phyloP scores from a whole-genome alignment of 2,888 invertebrate species.

The Schrankia costaestrigalis region DNA sequence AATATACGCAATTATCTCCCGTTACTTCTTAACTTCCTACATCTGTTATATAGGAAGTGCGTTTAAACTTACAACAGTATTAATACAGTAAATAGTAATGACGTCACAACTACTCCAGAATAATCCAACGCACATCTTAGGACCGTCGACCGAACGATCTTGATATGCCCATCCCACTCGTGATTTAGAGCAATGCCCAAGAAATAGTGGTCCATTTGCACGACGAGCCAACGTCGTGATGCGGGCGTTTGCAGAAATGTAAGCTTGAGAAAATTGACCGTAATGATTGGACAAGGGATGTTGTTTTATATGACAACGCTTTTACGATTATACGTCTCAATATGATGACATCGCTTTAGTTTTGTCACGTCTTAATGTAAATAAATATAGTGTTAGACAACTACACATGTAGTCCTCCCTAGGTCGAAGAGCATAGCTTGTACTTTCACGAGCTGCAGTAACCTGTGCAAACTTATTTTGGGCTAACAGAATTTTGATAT shows the following conservation, averaged over 20 bases:
- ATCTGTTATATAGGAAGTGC: too few species aligned
- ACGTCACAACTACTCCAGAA: conserved; percentile 26
- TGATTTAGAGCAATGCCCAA: conserved; percentile 71
- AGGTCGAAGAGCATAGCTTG: too few species aligned
- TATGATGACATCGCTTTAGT: not conserved
- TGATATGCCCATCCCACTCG: conserved; percentile 60
- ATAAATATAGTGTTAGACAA: too few species aligned
- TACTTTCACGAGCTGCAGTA: too few species aligned
- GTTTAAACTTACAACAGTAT: too few species aligned
- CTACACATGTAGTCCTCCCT: too few species aligned
- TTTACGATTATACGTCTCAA: conserved; percentile 10
- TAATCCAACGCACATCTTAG: conserved; percentile 37
- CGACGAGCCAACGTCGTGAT: conserved; percentile 43
- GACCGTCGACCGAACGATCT: conserved; percentile 54
- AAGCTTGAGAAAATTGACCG: conserved; percentile 35
- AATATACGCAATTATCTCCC: too few species aligned
- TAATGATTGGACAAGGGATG: conserved; percentile 36
- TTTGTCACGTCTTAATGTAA: too few species aligned
- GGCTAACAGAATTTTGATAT: too few species aligned
- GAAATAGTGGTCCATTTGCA: conserved; percentile 67
- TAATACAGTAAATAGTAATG: too few species aligned
- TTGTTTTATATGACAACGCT: conserved; percentile 35
- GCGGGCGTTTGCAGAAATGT: conserved; percentile 37
- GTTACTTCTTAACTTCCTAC: too few species aligned
- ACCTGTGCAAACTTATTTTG: too few species aligned